phyloP scores from a whole-genome alignment of 2,113 vertebrate genomes.

The Engystomops pustulosus region DNA sequence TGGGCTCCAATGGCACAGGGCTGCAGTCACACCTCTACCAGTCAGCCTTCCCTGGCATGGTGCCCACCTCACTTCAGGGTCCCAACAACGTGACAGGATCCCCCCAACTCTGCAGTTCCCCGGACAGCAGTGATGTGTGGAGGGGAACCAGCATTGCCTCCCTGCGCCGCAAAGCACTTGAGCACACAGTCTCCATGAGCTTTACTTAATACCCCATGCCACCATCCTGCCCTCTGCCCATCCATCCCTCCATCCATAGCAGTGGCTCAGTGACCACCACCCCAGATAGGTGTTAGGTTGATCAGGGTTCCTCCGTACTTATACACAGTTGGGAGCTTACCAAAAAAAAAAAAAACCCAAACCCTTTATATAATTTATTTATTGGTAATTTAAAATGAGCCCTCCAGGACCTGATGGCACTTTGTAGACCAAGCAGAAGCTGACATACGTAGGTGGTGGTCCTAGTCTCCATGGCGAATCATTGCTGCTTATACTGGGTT shows the following conservation, averaged over 20 bases:
- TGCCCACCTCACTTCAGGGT: conserved; percentile 90
- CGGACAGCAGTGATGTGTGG: conserved; percentile 98
- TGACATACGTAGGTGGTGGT: too few species aligned
- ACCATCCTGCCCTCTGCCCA: conserved; percentile 24
- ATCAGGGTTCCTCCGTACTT: not conserved
- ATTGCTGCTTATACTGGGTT: not conserved
- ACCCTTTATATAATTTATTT: not conserved
- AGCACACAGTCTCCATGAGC: conserved; percentile 99
- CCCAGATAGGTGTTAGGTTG: not conserved
- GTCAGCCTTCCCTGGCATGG: conserved; percentile 94
- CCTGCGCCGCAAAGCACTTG: conserved; percentile 94
- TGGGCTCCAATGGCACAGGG: conserved; percentile 88
- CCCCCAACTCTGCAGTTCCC: conserved; percentile 94
- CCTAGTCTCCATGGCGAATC: too few species aligned
- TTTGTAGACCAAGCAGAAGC: not conserved
- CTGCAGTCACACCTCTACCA: conserved; percentile 98
- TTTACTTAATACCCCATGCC: conserved; percentile 84
- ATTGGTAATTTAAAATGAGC: not conserved
- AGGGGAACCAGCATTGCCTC: conserved; percentile 98
- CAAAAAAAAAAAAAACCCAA: not conserved
- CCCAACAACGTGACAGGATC: conserved; percentile 92
- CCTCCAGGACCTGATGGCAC: not conserved
- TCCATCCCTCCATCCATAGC: not conserved
- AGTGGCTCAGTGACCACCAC: not conserved
- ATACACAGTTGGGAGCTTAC: not conserved